Base-by-base conservation (phyloP, 2,113 vertebrate genomes). In the Dasyprocta punctata region DNA sequence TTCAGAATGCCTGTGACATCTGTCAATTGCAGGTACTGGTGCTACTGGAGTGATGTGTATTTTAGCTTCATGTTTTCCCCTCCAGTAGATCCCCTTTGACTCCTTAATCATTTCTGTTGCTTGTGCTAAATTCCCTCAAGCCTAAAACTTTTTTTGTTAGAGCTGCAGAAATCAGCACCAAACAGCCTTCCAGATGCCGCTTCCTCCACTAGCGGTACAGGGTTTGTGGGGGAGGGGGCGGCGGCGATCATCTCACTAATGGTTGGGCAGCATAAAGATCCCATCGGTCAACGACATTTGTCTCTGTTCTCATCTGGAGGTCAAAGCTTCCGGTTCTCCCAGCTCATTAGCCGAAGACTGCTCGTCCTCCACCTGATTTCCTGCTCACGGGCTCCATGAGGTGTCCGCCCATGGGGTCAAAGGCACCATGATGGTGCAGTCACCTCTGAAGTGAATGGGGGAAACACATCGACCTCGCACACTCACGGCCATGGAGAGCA, bases 101-200 rank as follows among this genome's bases (percentile, higher is more conserved):
- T 95, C 86, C 77, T 96, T 92, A 41, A 94, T 96, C 96, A 84
- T 95, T 96, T 96, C 85, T 89, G 96, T 90, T 96, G 96, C 86
- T 92, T 91, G 73, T 83, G 85, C 22, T 88, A 67, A 96, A 97
- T 95, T 97, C 94, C 96, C 92, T 96, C 96, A 92, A 97, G 94
- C 89, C 71, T 95, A 41, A 71, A 94, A 92, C 92, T 86, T 93
- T 82, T 90, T 86, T 52, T 69, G 95, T 86, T 85, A 54, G 96
- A 89, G 94, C 92, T 86, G 65, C 90, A 97, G 88, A 94, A 96
- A 95, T 93, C 93, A 61, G 86, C 89, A 96, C 71, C 89, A 92
- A 95, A 97, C 71, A 75, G 86, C 41, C 69, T 75, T 86, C 94
- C 88, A 97, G 96, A 97, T 86, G 95, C 67, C 58, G 88, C 82